Evolutionary conservation across 2,113 vertebrate genomes (phyloP).

Genomic region (Podarcis cretensis): DNA sequence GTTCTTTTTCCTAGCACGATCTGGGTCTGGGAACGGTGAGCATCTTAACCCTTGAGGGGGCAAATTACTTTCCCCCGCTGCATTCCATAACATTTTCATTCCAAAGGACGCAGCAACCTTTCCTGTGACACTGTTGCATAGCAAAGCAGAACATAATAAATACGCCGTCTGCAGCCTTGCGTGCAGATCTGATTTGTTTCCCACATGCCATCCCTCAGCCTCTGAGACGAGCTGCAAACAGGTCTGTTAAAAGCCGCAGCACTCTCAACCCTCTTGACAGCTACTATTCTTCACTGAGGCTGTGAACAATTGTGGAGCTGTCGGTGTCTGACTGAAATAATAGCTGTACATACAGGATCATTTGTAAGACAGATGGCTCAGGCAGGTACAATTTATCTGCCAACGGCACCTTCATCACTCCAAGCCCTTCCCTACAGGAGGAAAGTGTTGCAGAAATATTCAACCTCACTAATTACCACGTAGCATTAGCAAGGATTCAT

Average conservation of each 20-base stretch:
- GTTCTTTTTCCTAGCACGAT: neutral
- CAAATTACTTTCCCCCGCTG: neutral
- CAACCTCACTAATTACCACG: conserved; percentile 44
- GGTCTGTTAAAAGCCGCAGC: conserved; percentile 50
- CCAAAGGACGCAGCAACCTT: neutral
- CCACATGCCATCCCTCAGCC: conserved; percentile 13
- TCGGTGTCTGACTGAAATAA: conserved; percentile 73
- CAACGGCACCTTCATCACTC: conserved; percentile 51
- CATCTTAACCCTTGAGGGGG: neutral
- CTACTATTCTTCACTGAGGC: conserved; percentile 67
- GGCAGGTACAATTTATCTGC: conserved; percentile 68
- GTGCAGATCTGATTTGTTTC: conserved; percentile 1
- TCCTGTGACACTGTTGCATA: neutral
- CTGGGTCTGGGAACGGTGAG: neutral
- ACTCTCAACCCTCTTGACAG: conserved; percentile 60
- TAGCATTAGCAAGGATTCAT: conserved; percentile 28
- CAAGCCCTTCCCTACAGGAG: conserved; percentile 22
- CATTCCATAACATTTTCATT: neutral
- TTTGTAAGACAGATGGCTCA: conserved; percentile 72
- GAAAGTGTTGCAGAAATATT: conserved; percentile 22
- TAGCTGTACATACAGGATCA: conserved; percentile 68
- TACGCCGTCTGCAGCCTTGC: neutral
- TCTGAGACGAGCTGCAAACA: conserved; percentile 55
- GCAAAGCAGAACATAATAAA: conserved; percentile 18
- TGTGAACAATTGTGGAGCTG: conserved; percentile 68